Evolutionary conservation across 2,888 invertebrate genomes (phyloP), one percentile per base, ranked within the genome.

Genomic region (Camponotus fellah): DNA sequence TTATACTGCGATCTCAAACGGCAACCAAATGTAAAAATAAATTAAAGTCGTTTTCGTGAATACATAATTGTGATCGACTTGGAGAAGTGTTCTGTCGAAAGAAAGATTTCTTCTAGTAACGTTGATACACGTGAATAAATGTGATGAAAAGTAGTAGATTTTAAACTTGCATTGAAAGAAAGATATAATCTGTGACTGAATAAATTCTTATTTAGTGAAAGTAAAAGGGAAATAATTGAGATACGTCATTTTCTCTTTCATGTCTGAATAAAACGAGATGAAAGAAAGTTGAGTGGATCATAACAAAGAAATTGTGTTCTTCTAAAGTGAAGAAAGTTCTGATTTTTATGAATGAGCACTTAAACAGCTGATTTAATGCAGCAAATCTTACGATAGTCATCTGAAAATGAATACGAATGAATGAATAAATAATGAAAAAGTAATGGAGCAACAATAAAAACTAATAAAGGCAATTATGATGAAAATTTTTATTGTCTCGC

Each of bases 1-100:
- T 26, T 2, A 2, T 14, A 21, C 9, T 56, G 12, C 26, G 34
- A 34, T 76, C 46, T 6, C 17, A 53, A 4, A 10, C 12, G 49
- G 26, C 40, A 34, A 65, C 49, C 53, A 17, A 43, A 14, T 56
- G 12, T 32, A 8, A 56, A 56, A 62, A 14, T 46, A 26, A 46
- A 46, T 46, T 46, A 46, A 37, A 58, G n/a, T 72, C 53, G 17
- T 72, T 74, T 56, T 74, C 83, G 46, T 34, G 53, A 68, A 69
- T n/a, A 26, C 2, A 14, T 77, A 37, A 58, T 69, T 43, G 32
- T n/a, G 14, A 43, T 17, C 58, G 21, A 58, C 26, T n/a, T 32
- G 58, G n/a, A 21, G 56, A 69, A 43, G 21, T 21, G 37, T 37
- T 76, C 26, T 21, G 4, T 21, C 14, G 4, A 14, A 17, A 80